A percentile compares a stretch with the other conserved stretches of the same genome.
Evolutionary conservation across 1,140 invertebrate genomes (phyloP).

Genomic region (Mya arenaria): DNA sequence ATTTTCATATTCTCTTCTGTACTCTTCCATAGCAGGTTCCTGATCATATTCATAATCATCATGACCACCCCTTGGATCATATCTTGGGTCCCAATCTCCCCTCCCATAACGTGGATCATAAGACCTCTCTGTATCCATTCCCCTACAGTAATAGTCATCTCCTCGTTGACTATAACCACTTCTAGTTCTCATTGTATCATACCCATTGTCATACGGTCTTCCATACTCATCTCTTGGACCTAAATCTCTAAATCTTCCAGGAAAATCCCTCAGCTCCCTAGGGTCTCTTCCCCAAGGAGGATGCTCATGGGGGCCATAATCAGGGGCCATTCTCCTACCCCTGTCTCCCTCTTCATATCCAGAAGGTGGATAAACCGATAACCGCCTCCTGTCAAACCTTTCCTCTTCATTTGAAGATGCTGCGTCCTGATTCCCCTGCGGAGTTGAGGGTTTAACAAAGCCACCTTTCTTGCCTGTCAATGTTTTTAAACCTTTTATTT

Average conservation of each 20-base stretch:
- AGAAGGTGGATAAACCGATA: neutral
- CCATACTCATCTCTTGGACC: conserved; percentile 35
- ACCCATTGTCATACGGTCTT: conserved; percentile 2
- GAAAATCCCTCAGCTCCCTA: neutral
- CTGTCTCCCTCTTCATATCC: neutral
- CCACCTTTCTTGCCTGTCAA: conserved; percentile 37
- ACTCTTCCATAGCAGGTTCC: conserved; percentile 36
- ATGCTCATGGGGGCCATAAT: neutral
- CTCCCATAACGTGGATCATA: neutral
- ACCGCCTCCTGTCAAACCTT: conserved; percentile 10
- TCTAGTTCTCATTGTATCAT: conserved; percentile 32
- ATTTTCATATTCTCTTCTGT: conserved; percentile 54
- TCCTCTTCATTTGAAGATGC: no score
- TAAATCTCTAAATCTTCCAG: no score
- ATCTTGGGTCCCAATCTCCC: neutral
- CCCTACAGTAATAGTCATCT: conserved; percentile 40
- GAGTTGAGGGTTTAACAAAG: conserved; percentile 11
- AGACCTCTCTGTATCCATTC: conserved; percentile 16
- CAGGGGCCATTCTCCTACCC: neutral
- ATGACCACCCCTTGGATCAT: neutral
- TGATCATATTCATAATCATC: conserved; percentile 28
- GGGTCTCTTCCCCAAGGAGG: neutral
- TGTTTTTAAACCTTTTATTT: conserved; percentile 1
- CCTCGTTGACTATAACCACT: conserved; percentile 24
- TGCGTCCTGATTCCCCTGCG: neutral